Evolutionary conservation across 2,113 vertebrate species (phyloP), one percentile per base, ranked within the genome.

Genomic region (Miniopterus natalensis): DNA sequence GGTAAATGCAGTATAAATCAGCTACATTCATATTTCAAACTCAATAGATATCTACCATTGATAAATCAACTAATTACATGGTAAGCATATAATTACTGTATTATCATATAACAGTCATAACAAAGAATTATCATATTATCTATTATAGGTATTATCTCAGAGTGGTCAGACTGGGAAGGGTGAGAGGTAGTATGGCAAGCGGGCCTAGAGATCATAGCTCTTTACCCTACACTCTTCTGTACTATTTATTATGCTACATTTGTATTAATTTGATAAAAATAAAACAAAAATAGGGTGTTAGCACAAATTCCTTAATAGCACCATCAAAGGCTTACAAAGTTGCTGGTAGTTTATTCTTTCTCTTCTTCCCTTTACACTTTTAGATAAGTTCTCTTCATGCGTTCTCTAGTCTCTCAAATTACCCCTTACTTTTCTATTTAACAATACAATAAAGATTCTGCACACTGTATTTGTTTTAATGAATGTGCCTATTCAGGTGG

Each of bases 401-500:
- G 83, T 81, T 29, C 74, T 66, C 31, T 20, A 73, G 55, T 49
- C 75, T 89, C 23, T 55, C n/a, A 95, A 85, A 88, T 68, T 45
- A 57, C 7, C 25, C 80, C 21, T 81, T 80, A 51, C 11, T 36
- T 83, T 75, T 66, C 18, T 23, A 65, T n/a, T 77, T 80, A 89
- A 71, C 14, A 94, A 74, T 53, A 75, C 21, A 73, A 77, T 61
- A 63, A n/a, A 61, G 29, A 80, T 55, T 93, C 42, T 84, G 74
- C 79, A 80, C 40, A 79, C 29, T 53, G 23, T 74, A 88, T 49
- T 93, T 70, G 79, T 23, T 79, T 93, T 40, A 59, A 40, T 86
- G 42, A 93, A 78, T 84, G 29, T 53, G 25, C 29, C 77, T 47
- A 87, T 47, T 78, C 42, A 55, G 12, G 8, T 57, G 40, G 8